phyloP scores from a whole-genome alignment of 2,888 invertebrate species.

The Polyploca ridens region DNA sequence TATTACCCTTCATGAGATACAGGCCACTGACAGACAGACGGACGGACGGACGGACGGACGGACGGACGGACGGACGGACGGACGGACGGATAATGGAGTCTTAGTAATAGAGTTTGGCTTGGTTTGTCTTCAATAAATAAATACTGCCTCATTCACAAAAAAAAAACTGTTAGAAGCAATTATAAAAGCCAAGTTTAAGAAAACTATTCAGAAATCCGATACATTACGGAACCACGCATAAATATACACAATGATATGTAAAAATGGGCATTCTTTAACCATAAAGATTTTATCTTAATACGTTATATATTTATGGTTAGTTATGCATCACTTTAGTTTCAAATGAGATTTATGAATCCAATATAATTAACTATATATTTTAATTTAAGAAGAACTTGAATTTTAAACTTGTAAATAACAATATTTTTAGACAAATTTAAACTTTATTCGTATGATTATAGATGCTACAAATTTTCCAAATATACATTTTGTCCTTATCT shows the following conservation, averaged over 20 bases:
- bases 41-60: too few species aligned
- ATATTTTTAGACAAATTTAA: background rate
- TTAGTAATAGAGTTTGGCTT: too few species aligned
- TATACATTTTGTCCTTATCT: too few species aligned
- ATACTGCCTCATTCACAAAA: too few species aligned
- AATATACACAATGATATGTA: background rate
- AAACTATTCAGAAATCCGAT: background rate
- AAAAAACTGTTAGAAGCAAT: background rate
- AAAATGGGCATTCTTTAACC: background rate
- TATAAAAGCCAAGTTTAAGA: too few species aligned
- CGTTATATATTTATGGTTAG: background rate
- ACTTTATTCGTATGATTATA: background rate
- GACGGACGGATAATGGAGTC: too few species aligned
- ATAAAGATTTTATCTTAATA: constrained; percentile 7
- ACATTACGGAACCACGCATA: background rate
- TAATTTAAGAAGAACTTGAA: constrained; percentile 35
- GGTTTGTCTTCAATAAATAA: too few species aligned
- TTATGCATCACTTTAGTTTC: constrained; percentile 4
- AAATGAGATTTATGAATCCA: constrained; percentile 34
- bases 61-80: too few species aligned
- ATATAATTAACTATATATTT: constrained; percentile 48
- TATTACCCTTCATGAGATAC: too few species aligned
- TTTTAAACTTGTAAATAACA: too few species aligned
- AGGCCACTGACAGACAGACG: too few species aligned
- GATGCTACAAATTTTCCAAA: background rate